A percentile compares a stretch with the other conserved stretches of the same genome.
Evolutionary conservation across 1,140 invertebrate genomes (phyloP).

Genomic region (Tetragnatha versicolor): DNA sequence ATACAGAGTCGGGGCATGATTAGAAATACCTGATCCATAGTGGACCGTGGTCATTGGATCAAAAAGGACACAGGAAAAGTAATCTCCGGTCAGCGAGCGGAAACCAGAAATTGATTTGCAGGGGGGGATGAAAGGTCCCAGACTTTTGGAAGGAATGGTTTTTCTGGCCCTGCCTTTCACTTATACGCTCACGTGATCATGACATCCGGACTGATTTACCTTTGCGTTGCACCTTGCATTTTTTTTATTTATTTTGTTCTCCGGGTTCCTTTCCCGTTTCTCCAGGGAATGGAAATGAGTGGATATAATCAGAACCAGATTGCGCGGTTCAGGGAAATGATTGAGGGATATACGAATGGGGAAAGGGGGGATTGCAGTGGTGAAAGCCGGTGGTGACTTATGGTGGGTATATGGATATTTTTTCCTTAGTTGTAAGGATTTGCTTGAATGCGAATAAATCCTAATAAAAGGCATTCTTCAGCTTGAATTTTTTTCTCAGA

Average conservation of each 20-base stretch:
- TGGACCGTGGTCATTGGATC: constrained; percentile 15
- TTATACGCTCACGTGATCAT: constrained; percentile 27
- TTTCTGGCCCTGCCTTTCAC: constrained; percentile 8
- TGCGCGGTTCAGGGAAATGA: too few relatives aligned
- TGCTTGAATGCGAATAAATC: too few relatives aligned
- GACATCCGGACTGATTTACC: constrained; percentile 38
- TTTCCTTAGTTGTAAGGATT: too few relatives aligned
- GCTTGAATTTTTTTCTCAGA: too few relatives aligned
- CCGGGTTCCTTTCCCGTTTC: neutral
- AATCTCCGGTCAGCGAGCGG: constrained; percentile 39
- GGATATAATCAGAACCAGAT: too few relatives aligned
- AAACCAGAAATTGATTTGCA: constrained; percentile 37
- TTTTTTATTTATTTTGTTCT: neutral
- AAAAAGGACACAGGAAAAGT: constrained; percentile 17
- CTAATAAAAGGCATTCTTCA: too few relatives aligned
- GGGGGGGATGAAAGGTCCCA: neutral
- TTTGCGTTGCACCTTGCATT: neutral
- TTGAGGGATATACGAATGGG: too few relatives aligned
- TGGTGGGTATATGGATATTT: too few relatives aligned
- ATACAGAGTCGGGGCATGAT: neutral
- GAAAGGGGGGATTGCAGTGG: too few relatives aligned
- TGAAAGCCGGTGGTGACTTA: too few relatives aligned
- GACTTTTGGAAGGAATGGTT: constrained; percentile 15
- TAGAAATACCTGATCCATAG: constrained; percentile 14
- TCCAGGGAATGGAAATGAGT: too few relatives aligned